A percentile compares a stretch with the other conserved stretches of the same genome.
These are phyloP conservation scores for Pachyuromys duprasi DNA, from an alignment of 2,797 vertebrate genomes.

Conservation along the genomic window DNA sequence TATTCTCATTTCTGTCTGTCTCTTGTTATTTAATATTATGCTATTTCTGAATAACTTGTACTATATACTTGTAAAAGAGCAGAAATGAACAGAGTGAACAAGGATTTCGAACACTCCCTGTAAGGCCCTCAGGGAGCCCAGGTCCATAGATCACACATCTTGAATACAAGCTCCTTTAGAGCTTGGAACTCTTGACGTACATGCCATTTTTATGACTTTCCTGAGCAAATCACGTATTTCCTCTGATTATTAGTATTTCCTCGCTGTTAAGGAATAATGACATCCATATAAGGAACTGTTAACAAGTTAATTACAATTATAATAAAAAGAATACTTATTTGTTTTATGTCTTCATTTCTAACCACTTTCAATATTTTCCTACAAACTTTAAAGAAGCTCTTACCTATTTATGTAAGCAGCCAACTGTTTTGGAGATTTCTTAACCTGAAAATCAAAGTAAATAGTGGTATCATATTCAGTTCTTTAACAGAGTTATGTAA, in stretches of 20 bases:
- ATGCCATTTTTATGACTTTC: conserved; percentile 40
- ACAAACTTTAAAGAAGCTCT: conserved; percentile 73
- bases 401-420: conserved; percentile 90
- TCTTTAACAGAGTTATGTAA: conserved; percentile 22
- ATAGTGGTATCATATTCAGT: conserved; percentile 9
- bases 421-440: conserved; percentile 90
- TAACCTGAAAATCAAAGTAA: conserved; percentile 84
- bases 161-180: neutral
- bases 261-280: neutral
- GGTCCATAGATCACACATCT: conserved; percentile 13
- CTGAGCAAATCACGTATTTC: conserved; percentile 36
- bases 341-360: conserved; percentile 38
- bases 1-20: conserved; percentile 37
- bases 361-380: conserved; percentile 36
- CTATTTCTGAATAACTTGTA: neutral
- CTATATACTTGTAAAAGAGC: neutral
- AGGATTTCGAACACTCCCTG: conserved; percentile 1
- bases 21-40: neutral
- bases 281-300: conserved; percentile 6
- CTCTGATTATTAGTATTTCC: conserved; percentile 11
- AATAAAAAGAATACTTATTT: conserved; percentile 9
- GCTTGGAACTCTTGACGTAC: neutral
- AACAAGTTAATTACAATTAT: conserved; percentile 39
- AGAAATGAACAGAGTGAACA: conserved; percentile 7
- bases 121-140: neutral